Base-by-base conservation (phyloP, 2,113 vertebrate species). In the Fulmarus glacialis region DNA sequence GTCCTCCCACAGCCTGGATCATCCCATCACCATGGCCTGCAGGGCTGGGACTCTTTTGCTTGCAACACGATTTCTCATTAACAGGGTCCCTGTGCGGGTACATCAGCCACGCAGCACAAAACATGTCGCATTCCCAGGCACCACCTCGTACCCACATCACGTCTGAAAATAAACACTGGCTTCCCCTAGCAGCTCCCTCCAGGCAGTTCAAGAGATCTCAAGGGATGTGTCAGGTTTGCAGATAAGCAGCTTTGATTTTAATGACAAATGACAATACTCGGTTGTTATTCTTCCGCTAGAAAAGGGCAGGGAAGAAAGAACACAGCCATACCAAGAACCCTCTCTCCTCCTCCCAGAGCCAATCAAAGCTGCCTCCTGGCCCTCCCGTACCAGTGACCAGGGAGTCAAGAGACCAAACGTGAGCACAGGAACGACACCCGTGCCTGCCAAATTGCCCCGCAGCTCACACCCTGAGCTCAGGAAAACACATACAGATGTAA, bases 401-500 rank as follows among this genome's bases (percentile, higher is more conserved):
- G 34, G 68, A 67, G 22, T 43, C 67, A 68, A 30, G 20, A 73
- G 52, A 30, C 34, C 48, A 56, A 36, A 24, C 7, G 22, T 0
- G 0, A 48, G 38, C 16, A 56, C 56, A 38, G n/a, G 21, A 67
- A 45, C 0, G 2, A 43, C 38, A 58, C 27, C 58, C 7, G 0
- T n/a, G 40, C 19, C 55, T 30, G 43, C n/a, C 40, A 78, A 55
- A 56, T 6, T 3, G 26, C 82, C 58, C 58, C 7, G 1, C 52
- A 26, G 52, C 43, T 71, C 1, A 1, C 26, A 24, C 19, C 32
- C 64, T 0, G 1, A 36, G 11, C 42, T 23, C 36, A 58, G 70
- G 15, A 32, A 7, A 19, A 38, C 52, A 93, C 86, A 8, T 97
- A 99, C 99, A 1, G 99, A 99, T 27, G 99, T 99, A 52, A 99